Evolutionary conservation across 1,140 invertebrate genomes (phyloP).

Genomic region (Drosophila takahashii): DNA sequence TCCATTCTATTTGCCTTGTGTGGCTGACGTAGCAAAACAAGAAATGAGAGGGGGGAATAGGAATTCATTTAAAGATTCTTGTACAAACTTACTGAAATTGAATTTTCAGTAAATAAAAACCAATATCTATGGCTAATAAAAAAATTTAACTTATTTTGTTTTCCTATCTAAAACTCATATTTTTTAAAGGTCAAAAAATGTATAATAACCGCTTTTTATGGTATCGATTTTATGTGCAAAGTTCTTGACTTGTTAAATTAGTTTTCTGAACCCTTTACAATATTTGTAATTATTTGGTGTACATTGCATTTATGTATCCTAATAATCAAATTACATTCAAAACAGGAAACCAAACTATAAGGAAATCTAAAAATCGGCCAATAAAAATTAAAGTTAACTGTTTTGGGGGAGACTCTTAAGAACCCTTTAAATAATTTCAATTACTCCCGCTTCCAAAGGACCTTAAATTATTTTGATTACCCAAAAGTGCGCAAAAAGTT

Average conservation of each 20-base stretch:
- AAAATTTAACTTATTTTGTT: background rate
- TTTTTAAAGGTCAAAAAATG: too few species aligned
- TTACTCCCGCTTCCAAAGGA: background rate
- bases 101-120: background rate
- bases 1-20: background rate
- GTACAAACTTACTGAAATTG: background rate
- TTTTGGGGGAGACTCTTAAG: too few species aligned
- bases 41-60: background rate
- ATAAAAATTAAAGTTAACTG: too few species aligned
- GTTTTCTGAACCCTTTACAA: too few species aligned
- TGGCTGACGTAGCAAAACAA: background rate
- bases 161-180: background rate
- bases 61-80: background rate
- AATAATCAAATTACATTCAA: too few species aligned
- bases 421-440: background rate
- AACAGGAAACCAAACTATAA: too few species aligned
- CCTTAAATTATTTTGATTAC: slow-evolving; percentile 1
- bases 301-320: too few species aligned
- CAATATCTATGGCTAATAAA: background rate
- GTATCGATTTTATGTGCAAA: too few species aligned
- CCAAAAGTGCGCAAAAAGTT: slow-evolving; percentile 10
- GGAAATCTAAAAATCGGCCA: too few species aligned
- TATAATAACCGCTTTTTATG: too few species aligned
- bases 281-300: too few species aligned
- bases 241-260: too few species aligned